Conservation (phyloP, 2,888 invertebrate species). For the Ephialtes manifestator region DNA sequence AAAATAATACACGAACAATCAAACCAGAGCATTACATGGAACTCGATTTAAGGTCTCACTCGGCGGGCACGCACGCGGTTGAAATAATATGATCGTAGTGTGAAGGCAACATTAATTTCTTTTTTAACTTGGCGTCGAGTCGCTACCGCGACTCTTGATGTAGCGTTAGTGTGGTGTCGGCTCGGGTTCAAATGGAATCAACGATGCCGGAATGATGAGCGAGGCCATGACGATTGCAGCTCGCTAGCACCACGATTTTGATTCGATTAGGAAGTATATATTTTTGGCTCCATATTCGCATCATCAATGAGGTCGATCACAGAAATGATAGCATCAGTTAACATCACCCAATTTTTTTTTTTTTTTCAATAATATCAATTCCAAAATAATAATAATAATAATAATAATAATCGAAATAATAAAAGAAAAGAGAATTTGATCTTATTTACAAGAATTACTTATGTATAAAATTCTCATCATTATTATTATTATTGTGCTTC, state of each 20-base stretch:
- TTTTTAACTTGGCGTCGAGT: too few relatives aligned
- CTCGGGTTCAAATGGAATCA: conserved; percentile 82
- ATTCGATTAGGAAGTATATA: conserved; percentile 83
- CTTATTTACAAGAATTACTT: too few relatives aligned
- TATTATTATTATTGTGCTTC: too few relatives aligned
- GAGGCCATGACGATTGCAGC: conserved; percentile 71
- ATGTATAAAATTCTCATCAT: too few relatives aligned
- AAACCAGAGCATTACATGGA: conserved; percentile 43
- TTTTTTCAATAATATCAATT: too few relatives aligned
- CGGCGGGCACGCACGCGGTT: conserved; percentile 45
- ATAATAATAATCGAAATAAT: too few relatives aligned
- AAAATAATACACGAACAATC: conserved; percentile 54
- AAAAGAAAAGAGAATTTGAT: too few relatives aligned
- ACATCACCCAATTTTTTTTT: too few relatives aligned
- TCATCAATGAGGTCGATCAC: conserved; percentile 48
- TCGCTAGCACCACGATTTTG: conserved; percentile 74
- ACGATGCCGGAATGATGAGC: conserved; percentile 81
- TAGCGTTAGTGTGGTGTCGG: conserved; percentile 71
- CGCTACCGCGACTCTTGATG: too few relatives aligned
- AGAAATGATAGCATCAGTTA: neutral
- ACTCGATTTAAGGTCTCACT: conserved; percentile 57
- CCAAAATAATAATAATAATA: too few relatives aligned
- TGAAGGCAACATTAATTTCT: too few relatives aligned
- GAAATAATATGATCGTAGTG: conserved; percentile 61
- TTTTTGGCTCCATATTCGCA: conserved; percentile 67